phyloP scores from a whole-genome alignment of 2,888 invertebrate genomes.

The Limnephilus rhombicus region DNA sequence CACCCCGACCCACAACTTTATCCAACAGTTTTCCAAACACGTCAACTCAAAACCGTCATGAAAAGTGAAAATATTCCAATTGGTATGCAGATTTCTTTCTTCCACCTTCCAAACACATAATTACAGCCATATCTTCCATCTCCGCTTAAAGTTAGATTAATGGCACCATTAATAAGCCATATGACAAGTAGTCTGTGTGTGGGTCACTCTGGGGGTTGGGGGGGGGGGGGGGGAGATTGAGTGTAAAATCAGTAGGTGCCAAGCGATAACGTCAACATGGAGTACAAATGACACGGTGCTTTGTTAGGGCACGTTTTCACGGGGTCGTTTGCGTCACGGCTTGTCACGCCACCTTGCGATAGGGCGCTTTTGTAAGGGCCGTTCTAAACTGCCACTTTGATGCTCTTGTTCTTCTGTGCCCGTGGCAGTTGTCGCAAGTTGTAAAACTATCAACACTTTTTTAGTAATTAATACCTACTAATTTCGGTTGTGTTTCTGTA shows the following conservation, averaged over 20 bases:
- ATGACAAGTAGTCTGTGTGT: neutral
- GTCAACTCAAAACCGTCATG: neutral
- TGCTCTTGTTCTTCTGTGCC: neutral
- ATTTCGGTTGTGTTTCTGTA: too few species aligned
- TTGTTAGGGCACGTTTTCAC: constrained; percentile 6
- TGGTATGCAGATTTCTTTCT: neutral
- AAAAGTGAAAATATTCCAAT: neutral
- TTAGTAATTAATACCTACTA: too few species aligned
- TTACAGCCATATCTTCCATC: neutral
- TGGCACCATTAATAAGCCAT: constrained; percentile 1
- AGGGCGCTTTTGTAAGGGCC: neutral
- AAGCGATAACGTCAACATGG: constrained; percentile 29
- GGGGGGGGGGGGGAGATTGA: neutral
- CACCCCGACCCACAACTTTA: neutral
- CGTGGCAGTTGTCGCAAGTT: too few species aligned
- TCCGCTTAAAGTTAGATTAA: neutral
- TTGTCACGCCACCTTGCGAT: constrained; percentile 26
- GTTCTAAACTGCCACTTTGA: neutral
- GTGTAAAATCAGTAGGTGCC: constrained; percentile 40
- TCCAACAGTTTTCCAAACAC: neutral
- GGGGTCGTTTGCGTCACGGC: constrained; percentile 24
- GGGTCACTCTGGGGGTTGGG: neutral
- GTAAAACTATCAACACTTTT: too few species aligned
- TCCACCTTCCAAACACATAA: neutral
- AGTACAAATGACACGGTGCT: constrained; percentile 28